These are phyloP conservation scores for Anguilla marmorata DNA, from an alignment of 2,797 vertebrate species.

Conservation along the genomic window DNA sequence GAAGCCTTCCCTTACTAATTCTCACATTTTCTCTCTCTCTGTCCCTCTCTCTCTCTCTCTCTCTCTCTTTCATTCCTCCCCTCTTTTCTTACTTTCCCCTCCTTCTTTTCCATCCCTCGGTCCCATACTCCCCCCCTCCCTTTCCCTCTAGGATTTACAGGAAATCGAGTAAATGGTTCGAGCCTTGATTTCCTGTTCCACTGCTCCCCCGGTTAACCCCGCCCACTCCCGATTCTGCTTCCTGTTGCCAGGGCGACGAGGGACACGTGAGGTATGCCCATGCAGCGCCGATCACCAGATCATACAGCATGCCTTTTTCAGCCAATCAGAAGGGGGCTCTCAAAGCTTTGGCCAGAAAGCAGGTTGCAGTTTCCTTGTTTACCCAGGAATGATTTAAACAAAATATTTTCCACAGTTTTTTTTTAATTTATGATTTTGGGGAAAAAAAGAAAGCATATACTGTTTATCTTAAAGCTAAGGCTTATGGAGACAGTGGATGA, in stretches of 20 bases:
- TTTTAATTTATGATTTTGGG: neutral
- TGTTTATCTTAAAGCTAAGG: neutral
- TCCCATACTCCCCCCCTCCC: neutral
- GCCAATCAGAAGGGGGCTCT: neutral
- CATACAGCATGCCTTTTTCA: constrained; percentile 3
- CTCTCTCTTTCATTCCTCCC: neutral
- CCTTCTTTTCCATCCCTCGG: neutral
- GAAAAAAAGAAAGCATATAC: constrained; percentile 3
- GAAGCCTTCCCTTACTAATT: constrained; percentile 9
- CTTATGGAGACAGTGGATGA: neutral
- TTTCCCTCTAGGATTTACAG: constrained; percentile 34
- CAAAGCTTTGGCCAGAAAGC: neutral
- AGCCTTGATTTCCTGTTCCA: constrained; percentile 53
- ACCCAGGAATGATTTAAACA: neutral
- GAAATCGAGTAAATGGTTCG: constrained; percentile 42
- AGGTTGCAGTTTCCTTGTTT: neutral
- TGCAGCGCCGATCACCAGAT: neutral
- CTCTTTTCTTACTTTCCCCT: neutral
- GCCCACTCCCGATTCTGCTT: constrained; percentile 11
- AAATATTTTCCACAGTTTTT: neutral
- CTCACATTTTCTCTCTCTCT: neutral
- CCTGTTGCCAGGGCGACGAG: constrained; percentile 5
- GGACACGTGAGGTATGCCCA: neutral
- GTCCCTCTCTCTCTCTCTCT: neutral
- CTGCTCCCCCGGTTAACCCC: constrained; percentile 41